Base-by-base conservation (phyloP, 2,888 invertebrate genomes). In the Drosophila buzzatii region DNA sequence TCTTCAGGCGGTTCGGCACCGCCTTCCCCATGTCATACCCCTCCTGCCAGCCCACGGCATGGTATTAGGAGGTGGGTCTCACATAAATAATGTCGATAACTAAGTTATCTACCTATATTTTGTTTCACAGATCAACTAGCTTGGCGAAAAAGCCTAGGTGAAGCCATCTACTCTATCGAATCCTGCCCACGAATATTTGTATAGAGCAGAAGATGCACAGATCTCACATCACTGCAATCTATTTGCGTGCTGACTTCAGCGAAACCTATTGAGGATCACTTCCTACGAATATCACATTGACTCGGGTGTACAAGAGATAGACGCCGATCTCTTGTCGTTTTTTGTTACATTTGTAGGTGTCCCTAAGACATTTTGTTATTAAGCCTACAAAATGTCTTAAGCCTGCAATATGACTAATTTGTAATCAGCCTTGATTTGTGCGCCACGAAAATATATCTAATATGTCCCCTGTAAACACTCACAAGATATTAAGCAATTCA, bases 41-140 rank as follows among this genome's bases (percentile, higher is more conserved):
- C 97, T 52, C 96, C 97, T 55, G 94, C 95, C 42, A 96, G 97
- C 42, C 97, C 97, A 27, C 95, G 95, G 56, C 95, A 95, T 70
- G 95, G 95, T 74, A 94, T 95, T n/a, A 93, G 93, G 77, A 91
- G 93, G 93, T 93, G 41, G n/a, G 31, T 14, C 10, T 4, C 2
- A 16, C 2, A 10, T 3, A 53, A 53, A 9, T 23, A 1, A 37
- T 23, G 10, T 5, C 35, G 9, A 10, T 8, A 53, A 23, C 35
- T 12, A n/a, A 27, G 2, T 41, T 23, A 14, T 16, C 7, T 14
- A 35, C n/a, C 14, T 51, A 6, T 2, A 3, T 27, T 12, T 2
- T 42, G 10, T 27, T 10, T 58, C 51, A 33, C 70, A 91, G 91
- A 78, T 90, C 92, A 16, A 82, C 82, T 55, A 92, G 91, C 65